Conservation (phyloP, 2,113 vertebrate species). For the Grammomys surdaster region DNA sequence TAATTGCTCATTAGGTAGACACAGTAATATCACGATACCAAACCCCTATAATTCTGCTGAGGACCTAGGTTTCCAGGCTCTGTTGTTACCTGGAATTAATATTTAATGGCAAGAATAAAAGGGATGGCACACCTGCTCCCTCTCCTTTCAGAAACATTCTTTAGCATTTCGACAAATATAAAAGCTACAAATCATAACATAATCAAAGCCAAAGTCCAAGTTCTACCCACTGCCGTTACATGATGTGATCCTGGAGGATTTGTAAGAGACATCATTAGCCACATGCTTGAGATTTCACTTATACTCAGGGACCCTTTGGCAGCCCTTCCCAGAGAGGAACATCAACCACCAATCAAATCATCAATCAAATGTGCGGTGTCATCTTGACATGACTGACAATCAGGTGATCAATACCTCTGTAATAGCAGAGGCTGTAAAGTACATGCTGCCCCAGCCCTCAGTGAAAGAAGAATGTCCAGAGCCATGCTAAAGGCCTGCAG, state of each 20-base stretch:
- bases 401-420: neutral
- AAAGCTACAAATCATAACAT: neutral
- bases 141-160: neutral
- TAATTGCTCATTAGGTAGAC: neutral
- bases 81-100: neutral
- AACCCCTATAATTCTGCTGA: neutral
- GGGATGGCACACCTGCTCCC: neutral
- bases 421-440: neutral
- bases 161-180: neutral
- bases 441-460: neutral
- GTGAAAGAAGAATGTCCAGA: neutral
- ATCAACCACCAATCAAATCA: neutral
- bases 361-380: neutral
- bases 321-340: neutral
- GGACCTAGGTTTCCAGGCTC: neutral
- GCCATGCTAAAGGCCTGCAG: neutral
- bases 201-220: neutral
- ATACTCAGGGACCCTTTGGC: neutral
- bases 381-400: neutral
- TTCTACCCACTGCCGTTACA: neutral
- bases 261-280: neutral
- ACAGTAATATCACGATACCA: neutral
- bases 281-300: neutral
- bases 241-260: neutral
- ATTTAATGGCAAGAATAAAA: conserved; percentile 8